A percentile compares a stretch with the other conserved stretches of the same genome.
phyloP scores from a whole-genome alignment of 2,888 invertebrate species.

The Nymphalis polychloros region DNA sequence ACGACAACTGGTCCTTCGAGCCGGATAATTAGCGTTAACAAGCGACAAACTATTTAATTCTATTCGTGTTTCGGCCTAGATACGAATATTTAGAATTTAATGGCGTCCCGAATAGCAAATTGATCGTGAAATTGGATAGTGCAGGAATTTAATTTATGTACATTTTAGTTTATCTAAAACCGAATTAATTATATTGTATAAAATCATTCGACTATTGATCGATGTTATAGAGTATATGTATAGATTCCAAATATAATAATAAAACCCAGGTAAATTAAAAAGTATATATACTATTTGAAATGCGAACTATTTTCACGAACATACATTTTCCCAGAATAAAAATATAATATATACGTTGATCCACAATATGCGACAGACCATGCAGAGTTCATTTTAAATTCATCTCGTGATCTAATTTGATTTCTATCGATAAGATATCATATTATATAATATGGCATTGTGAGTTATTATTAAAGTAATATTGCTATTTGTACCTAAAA shows the following conservation, averaged over 20 bases:
- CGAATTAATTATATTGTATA: constrained; percentile 5
- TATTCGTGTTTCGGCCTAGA: constrained; percentile 31
- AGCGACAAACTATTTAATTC: constrained; percentile 42
- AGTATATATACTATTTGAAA: too few relatives aligned
- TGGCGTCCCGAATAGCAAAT: constrained; percentile 33
- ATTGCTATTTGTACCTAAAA: too few relatives aligned
- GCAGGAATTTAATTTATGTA: constrained; percentile 23
- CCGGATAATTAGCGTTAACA: constrained; percentile 46
- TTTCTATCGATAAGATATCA: too few relatives aligned
- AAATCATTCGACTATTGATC: neutral
- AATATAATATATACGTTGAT: too few relatives aligned
- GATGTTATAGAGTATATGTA: neutral
- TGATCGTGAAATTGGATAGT: constrained; percentile 37
- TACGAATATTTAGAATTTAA: constrained; percentile 38
- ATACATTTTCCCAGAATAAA: too few relatives aligned
- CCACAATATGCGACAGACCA: too few relatives aligned
- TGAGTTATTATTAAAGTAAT: too few relatives aligned
- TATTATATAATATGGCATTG: too few relatives aligned
- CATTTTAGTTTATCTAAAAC: constrained; percentile 16
- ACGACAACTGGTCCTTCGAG: constrained; percentile 43
- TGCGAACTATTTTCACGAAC: too few relatives aligned
- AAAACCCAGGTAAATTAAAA: too few relatives aligned
- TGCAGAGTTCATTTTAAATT: too few relatives aligned
- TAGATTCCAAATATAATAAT: constrained; percentile 1
- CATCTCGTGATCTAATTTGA: too few relatives aligned